Base-by-base conservation (phyloP, 1,140 invertebrate genomes). In the Diabrotica virgifera region DNA sequence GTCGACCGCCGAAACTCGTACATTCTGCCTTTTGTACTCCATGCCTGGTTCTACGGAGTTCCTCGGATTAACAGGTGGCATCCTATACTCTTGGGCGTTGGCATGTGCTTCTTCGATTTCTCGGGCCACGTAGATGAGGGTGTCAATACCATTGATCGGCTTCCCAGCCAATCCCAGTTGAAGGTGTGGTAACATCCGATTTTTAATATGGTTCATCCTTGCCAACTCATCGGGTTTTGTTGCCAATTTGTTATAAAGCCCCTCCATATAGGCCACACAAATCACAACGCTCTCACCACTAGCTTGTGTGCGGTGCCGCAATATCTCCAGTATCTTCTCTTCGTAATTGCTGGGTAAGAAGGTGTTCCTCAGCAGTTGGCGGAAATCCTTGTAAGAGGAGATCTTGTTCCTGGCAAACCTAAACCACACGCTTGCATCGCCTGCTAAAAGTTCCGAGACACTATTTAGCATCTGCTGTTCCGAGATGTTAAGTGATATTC, bases 241-340 rank as follows among this genome's bases (percentile, higher is more conserved):
- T n/a, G 73, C 36, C 11, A 70, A 61, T 3, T 72, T 67, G 51
- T 74, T 75, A 12, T 74, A 55, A 7, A 66, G 68, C 10, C 50
- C 14, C 5, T 10, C n/a, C 72, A 77, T 74, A 5, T 72, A 64
- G 0, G 74, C 66, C 5, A 76, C 35, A 69, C 73, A 77, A 54
- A 77, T 67, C 6, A 62, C 68, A 0, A 77, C 76, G 60, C 69
- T 69, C 56, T 73, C 71, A 36, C 11, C 2, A 0, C 0, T 24
- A 36, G 12, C 12, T 0, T 57, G 55, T 6, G 55, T 57, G 2
- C 0, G 54, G 11, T 62, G 72, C 9, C 68, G 54, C 38, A 75
- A 73, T 68, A 76, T 72, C 9, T 70, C 46, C 2, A 70, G 14
- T 5, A 78, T 52, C 6, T 72, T 52, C 12, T 75, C 74, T n/a